Percentiles rank a stretch among this genome's conserved stretches.
phyloP scores from a whole-genome alignment of 2,888 invertebrate genomes.

The Hyposoter dolosus region DNA sequence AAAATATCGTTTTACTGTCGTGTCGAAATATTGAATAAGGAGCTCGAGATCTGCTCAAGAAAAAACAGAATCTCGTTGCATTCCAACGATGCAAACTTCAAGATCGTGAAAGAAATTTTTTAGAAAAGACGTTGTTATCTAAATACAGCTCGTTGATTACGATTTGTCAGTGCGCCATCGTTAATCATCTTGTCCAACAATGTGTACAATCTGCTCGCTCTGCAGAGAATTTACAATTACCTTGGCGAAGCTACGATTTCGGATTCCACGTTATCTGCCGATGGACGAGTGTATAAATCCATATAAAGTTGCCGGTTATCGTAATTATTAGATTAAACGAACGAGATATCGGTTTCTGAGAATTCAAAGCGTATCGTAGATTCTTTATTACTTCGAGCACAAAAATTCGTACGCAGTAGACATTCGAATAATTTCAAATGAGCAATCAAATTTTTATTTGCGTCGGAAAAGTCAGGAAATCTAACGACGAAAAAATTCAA shows the following conservation, averaged over 20 bases:
- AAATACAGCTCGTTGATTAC: constrained; percentile 5
- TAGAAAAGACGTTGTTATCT: background rate
- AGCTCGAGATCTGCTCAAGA: no score
- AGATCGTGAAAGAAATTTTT: background rate
- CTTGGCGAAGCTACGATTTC: constrained; percentile 5
- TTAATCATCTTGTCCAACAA: constrained; percentile 31
- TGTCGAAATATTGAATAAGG: no score
- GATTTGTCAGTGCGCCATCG: constrained; percentile 14
- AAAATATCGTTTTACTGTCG: no score
- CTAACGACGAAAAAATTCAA: background rate
- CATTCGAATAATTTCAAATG: background rate
- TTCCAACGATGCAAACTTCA: background rate
- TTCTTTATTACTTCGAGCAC: background rate
- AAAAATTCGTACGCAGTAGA: background rate
- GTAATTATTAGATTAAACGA: constrained; percentile 4
- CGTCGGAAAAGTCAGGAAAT: background rate
- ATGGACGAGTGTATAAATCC: background rate
- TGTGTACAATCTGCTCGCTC: constrained; percentile 2
- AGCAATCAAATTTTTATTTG: background rate
- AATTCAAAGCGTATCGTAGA: background rate
- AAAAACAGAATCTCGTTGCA: background rate
- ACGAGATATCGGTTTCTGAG: background rate
- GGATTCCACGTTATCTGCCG: constrained; percentile 6
- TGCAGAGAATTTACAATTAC: background rate
- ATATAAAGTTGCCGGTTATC: background rate